phyloP scores from a whole-genome alignment of 1,140 invertebrate species.

The Calliopsis andreniformis region DNA sequence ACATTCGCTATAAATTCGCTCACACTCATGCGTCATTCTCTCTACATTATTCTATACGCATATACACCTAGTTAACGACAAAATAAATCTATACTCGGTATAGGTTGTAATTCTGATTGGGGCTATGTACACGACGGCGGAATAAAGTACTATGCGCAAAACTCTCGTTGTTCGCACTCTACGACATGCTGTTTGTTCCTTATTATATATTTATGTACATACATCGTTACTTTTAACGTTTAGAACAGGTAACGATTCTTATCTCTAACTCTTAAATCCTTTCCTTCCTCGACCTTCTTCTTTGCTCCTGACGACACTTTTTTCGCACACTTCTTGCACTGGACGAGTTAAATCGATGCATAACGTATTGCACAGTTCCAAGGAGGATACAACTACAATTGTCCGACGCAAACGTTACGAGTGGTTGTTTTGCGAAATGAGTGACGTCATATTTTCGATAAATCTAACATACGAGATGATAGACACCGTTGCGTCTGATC shows the following conservation, averaged over 20 bases:
- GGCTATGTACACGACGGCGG: conserved; percentile 73
- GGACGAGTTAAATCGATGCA: no score
- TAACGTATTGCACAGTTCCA: no score
- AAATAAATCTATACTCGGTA: conserved; percentile 80
- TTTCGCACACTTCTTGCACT: no score
- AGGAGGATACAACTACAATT: no score
- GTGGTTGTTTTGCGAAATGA: no score
- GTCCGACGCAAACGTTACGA: no score
- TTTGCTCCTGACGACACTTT: no score
- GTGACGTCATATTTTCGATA: no score
- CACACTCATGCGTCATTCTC: conserved; percentile 45
- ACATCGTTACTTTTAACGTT: conserved; percentile 50
- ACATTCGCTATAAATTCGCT: neutral
- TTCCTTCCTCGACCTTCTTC: neutral
- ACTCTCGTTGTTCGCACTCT: neutral
- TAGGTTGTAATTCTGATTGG: conserved; percentile 71
- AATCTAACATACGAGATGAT: no score
- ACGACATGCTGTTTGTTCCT: conserved; percentile 35
- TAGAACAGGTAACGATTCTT: conserved; percentile 23
- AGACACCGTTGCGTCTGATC: no score
- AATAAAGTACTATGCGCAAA: conserved; percentile 65
- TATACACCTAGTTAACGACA: conserved; percentile 82
- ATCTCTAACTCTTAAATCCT: conserved; percentile 11
- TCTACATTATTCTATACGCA: conserved; percentile 54
- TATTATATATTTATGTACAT: conserved; percentile 57